Percentiles rank a stretch among this genome's conserved stretches.
These are phyloP conservation scores for Tachina lurida DNA, from an alignment of 2,888 invertebrate genomes.

Conservation along the genomic window DNA sequence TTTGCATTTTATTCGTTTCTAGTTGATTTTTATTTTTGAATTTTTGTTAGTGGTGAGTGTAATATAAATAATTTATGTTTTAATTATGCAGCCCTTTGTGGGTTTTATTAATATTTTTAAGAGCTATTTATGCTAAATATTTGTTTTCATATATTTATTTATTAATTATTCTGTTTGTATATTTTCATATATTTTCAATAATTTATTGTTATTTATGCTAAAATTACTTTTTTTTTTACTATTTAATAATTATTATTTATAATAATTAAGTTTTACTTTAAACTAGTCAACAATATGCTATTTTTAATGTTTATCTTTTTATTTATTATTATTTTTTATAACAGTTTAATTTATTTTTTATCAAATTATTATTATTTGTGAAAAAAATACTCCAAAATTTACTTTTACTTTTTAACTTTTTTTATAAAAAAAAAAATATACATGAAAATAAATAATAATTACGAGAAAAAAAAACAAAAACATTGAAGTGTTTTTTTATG, in stretches of 20 bases:
- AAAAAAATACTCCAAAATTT: conserved; percentile 71
- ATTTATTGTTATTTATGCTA: conserved; percentile 71
- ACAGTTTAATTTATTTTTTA: conserved; percentile 73
- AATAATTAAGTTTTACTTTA: conserved; percentile 63
- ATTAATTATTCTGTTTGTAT: conserved; percentile 62
- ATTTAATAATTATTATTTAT: conserved; percentile 38
- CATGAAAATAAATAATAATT: conserved; percentile 34
- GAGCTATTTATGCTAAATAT: conserved; percentile 51
- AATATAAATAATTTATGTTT: conserved; percentile 47
- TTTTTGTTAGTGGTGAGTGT: conserved; percentile 54
- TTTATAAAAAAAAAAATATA: conserved; percentile 20
- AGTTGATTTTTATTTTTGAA: conserved; percentile 39
- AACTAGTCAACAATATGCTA: conserved; percentile 71
- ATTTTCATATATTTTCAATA: conserved; percentile 67
- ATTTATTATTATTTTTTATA: conserved; percentile 67
- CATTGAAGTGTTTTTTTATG: conserved; percentile 68
- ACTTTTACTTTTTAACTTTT: conserved; percentile 54
- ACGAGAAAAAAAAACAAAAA: conserved; percentile 38
- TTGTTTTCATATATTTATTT: conserved; percentile 47
- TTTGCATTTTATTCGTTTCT: conserved; percentile 67
- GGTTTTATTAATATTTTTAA: conserved; percentile 65
- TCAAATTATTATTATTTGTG: conserved; percentile 49
- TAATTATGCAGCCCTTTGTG: conserved; percentile 27
- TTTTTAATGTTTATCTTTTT: conserved; percentile 70
- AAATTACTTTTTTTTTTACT: conserved; percentile 63